Percentiles rank a stretch among this genome's conserved stretches.
Conservation (phyloP, 2,888 invertebrate genomes). For the Drosophila siamana region DNA sequence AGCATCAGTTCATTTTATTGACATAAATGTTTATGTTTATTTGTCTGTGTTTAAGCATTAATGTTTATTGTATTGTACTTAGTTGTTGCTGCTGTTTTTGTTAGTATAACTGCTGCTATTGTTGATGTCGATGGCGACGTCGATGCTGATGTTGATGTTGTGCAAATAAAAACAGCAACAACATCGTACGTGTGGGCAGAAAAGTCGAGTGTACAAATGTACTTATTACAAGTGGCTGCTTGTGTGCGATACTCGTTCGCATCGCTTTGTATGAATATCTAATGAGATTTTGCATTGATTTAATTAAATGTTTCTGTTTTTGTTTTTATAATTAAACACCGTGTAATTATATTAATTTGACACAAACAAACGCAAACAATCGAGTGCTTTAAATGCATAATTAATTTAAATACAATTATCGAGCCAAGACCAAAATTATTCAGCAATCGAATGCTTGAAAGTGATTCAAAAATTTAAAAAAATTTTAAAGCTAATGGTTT, state of each 20-base stretch:
- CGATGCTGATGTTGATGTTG: slow-evolving; percentile 52
- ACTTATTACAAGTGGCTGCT: slow-evolving; percentile 48
- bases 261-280: slow-evolving; percentile 30
- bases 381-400: slow-evolving; percentile 1
- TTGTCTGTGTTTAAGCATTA: slow-evolving; percentile 73
- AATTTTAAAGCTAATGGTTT: not conserved
- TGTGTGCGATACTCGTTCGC: slow-evolving; percentile 34
- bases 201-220: slow-evolving; percentile 54
- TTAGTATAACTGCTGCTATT: slow-evolving; percentile 30
- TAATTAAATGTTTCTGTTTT: slow-evolving; percentile 56
- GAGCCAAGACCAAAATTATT: not conserved
- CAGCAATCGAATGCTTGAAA: not conserved
- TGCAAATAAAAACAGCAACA: slow-evolving; percentile 54
- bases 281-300: slow-evolving; percentile 52
- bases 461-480: not conserved
- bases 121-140: slow-evolving; percentile 3
- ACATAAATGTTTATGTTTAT: slow-evolving; percentile 79
- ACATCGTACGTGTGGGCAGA: slow-evolving; percentile 21
- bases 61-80: slow-evolving; percentile 60
- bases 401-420: slow-evolving; percentile 5
- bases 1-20: slow-evolving; percentile 78
- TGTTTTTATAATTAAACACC: slow-evolving; percentile 36
- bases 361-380: slow-evolving; percentile 5
- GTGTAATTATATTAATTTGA: slow-evolving; percentile 36
- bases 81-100: slow-evolving; percentile 37